Conservation (phyloP, 2,113 vertebrate species). For the Cichladusa arquata region DNA sequence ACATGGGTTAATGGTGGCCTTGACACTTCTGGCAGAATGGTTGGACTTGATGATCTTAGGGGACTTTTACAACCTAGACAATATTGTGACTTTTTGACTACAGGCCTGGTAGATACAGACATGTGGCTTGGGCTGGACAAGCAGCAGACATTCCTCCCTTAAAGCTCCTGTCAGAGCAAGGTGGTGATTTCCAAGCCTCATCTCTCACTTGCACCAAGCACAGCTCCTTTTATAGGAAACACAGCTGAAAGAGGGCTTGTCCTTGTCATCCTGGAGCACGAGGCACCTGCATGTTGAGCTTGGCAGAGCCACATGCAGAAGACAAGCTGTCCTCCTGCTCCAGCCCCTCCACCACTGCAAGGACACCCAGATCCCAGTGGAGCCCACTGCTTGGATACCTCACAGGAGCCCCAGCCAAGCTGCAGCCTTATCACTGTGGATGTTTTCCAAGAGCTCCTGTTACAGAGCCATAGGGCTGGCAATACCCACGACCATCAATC, state of each 20-base stretch:
- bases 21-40: background rate
- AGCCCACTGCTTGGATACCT: background rate
- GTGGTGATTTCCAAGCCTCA: background rate
- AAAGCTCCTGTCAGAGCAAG: background rate
- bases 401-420: background rate
- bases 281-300: background rate
- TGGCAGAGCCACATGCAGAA: background rate
- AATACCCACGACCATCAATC: background rate
- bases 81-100: background rate
- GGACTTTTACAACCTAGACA: background rate
- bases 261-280: background rate
- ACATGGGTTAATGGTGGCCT: background rate
- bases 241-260: background rate
- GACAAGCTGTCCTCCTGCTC: background rate
- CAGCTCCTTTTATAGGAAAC: background rate
- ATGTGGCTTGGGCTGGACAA: fast-evolving
- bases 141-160: background rate
- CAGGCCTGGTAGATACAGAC: background rate
- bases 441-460: background rate
- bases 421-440: fast-evolving
- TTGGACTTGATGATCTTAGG: background rate
- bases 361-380: background rate
- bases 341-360: background rate
- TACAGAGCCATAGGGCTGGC: background rate
- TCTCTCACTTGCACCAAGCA: background rate